These are phyloP conservation scores for Rotaria sp. DNA, from an alignment of 2,888 invertebrate species.

Conservation along the genomic window DNA sequence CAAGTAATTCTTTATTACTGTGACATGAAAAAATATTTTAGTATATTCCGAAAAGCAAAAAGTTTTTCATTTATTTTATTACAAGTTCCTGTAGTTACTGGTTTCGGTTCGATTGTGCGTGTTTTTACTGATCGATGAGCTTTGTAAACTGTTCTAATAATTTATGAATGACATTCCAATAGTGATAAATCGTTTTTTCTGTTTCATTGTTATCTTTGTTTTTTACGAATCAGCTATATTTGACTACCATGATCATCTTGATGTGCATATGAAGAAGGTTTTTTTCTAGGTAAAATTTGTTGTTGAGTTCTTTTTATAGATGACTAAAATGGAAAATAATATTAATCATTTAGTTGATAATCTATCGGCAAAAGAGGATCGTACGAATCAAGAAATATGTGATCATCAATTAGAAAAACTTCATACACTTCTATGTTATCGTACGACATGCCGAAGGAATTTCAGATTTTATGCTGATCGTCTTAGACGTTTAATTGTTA, in stretches of 20 bases:
- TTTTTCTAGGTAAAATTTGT: background rate
- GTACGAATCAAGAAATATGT: background rate
- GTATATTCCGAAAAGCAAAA: too few relatives aligned
- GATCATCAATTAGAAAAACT: conserved; percentile 38
- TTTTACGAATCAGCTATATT: background rate
- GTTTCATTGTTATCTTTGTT: too few relatives aligned
- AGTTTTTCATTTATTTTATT: background rate
- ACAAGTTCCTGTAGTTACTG: conserved; percentile 31
- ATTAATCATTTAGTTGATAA: background rate
- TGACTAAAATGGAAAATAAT: background rate
- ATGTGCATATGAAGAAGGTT: background rate
- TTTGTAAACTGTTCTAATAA: conserved; percentile 17
- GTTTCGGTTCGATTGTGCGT: conserved; percentile 42
- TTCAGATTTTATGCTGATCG: conserved; percentile 98
- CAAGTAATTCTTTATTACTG: conserved; percentile 79
- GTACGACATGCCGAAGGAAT: conserved; percentile 73
- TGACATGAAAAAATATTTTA: conserved; percentile 87
- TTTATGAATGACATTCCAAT: conserved; percentile 11
- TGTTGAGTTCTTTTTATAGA: background rate
- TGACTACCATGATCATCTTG: background rate
- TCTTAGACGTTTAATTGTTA: conserved; percentile 85
- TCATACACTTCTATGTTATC: conserved; percentile 37
- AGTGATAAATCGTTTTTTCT: background rate
- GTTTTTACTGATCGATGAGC: conserved; percentile 41
- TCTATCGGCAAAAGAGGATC: background rate